phyloP scores from a whole-genome alignment of 2,797 vertebrate genomes.

The Staurois parvus region DNA sequence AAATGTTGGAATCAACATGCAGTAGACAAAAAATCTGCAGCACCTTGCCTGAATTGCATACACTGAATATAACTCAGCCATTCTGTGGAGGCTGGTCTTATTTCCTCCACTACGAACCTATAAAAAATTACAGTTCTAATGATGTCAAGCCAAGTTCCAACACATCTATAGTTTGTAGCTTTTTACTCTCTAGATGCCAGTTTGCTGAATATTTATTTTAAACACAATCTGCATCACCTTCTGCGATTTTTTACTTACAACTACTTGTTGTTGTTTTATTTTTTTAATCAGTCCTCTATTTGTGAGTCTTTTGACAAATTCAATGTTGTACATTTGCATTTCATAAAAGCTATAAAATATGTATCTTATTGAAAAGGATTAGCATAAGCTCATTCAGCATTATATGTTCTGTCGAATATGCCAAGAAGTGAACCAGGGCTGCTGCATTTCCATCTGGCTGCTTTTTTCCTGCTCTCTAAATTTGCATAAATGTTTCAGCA shows the following conservation, averaged over 20 bases:
- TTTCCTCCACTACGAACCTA: not conserved
- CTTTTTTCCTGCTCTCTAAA: slow-evolving; percentile 70
- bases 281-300: slow-evolving; percentile 65
- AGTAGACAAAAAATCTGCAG: not conserved
- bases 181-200: not conserved
- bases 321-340: slow-evolving; percentile 74
- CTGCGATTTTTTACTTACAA: slow-evolving; percentile 63
- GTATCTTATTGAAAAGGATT: slow-evolving; percentile 63
- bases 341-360: slow-evolving; percentile 72
- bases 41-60: not conserved
- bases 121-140: not conserved
- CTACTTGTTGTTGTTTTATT: slow-evolving; percentile 53
- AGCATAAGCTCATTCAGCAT: slow-evolving; percentile 75
- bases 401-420: slow-evolving; percentile 74
- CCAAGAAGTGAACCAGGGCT: slow-evolving; percentile 74
- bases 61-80: not conserved
- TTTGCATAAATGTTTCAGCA: slow-evolving; percentile 80
- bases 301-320: slow-evolving; percentile 64
- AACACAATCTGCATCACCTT: slow-evolving; percentile 2
- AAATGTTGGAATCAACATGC: not conserved
- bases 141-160: not conserved
- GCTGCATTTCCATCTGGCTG: slow-evolving; percentile 78
- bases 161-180: not conserved
- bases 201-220: slow-evolving; percentile 9
- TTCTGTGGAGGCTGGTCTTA: not conserved